Evolutionary conservation across 35 echinoderm and acorn worm species (phyloP).

Genomic region (Ptychodera flava): DNA sequence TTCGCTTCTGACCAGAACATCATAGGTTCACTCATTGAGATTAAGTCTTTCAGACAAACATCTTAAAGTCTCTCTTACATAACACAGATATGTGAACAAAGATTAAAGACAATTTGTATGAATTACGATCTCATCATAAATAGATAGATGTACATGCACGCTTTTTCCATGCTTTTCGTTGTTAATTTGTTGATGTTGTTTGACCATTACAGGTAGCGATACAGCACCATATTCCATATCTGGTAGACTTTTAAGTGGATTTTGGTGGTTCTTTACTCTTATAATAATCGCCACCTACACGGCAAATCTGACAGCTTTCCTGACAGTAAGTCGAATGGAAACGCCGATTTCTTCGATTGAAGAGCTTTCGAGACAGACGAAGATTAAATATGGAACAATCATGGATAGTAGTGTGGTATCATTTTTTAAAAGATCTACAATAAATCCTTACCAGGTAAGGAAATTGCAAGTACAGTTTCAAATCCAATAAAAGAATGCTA

Average conservation of each 20-base stretch:
- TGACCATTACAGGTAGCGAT: neutral
- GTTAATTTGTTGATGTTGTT: no score
- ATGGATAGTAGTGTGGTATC: neutral
- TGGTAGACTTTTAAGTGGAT: slow-evolving; percentile 67
- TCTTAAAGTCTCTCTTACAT: no score
- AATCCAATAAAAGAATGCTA: no score
- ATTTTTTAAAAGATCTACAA: neutral
- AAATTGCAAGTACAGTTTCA: no score
- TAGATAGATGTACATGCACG: no score
- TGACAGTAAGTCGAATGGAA: slow-evolving; percentile 65
- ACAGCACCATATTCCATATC: slow-evolving; percentile 31
- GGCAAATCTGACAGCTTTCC: slow-evolving; percentile 88
- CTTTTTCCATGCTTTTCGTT: no score
- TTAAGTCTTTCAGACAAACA: no score
- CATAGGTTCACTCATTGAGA: no score
- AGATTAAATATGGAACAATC: slow-evolving; percentile 55
- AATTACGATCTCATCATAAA: no score
- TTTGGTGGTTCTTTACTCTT: slow-evolving; percentile 98
- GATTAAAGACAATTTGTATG: no score
- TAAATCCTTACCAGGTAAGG: neutral
- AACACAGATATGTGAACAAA: no score
- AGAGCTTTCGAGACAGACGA: slow-evolving; percentile 69
- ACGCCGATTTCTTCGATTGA: slow-evolving; percentile 60
- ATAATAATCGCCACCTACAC: slow-evolving; percentile 96
- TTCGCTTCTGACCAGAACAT: no score